phyloP scores from a whole-genome alignment of 2,113 vertebrate genomes.

The Oryzias javanicus region DNA sequence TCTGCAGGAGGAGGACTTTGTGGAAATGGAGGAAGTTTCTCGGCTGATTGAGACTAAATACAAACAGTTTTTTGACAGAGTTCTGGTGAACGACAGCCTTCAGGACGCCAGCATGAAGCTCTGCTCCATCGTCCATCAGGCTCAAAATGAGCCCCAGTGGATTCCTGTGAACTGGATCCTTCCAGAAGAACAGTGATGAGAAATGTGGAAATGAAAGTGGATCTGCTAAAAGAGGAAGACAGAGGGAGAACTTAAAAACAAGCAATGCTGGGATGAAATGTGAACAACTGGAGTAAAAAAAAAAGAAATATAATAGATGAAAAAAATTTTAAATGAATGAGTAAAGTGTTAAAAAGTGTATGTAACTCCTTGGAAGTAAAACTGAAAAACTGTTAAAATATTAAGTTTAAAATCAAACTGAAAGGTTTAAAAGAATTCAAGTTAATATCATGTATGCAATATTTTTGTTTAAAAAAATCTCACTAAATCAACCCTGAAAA shows the following conservation, averaged over 20 bases:
- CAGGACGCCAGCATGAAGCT: slow-evolving; percentile 80
- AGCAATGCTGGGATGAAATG: neutral
- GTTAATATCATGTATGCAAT: too few species aligned
- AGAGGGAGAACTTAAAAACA: neutral
- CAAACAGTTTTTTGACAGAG: slow-evolving; percentile 85
- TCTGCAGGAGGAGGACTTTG: slow-evolving; percentile 86
- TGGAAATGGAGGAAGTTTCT: slow-evolving; percentile 83
- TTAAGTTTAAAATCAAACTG: too few species aligned
- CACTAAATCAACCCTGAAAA: too few species aligned
- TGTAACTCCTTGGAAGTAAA: too few species aligned
- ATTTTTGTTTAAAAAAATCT: too few species aligned
- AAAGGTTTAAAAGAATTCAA: too few species aligned
- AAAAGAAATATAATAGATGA: too few species aligned
- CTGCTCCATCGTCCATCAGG: slow-evolving; percentile 76
- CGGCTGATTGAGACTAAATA: slow-evolving; percentile 85
- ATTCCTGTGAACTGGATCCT: slow-evolving; percentile 83
- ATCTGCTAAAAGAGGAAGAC: neutral
- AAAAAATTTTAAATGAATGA: too few species aligned
- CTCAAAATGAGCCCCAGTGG: slow-evolving; percentile 87
- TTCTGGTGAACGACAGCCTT: slow-evolving; percentile 85
- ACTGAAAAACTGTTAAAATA: too few species aligned
- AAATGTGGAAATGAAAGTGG: neutral
- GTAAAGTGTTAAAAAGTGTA: too few species aligned
- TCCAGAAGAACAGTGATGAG: slow-evolving; percentile 28
- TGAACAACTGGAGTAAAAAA: neutral